Conservation (phyloP, 1,140 invertebrate species). For the Bursaphelenchus mucronatus region DNA sequence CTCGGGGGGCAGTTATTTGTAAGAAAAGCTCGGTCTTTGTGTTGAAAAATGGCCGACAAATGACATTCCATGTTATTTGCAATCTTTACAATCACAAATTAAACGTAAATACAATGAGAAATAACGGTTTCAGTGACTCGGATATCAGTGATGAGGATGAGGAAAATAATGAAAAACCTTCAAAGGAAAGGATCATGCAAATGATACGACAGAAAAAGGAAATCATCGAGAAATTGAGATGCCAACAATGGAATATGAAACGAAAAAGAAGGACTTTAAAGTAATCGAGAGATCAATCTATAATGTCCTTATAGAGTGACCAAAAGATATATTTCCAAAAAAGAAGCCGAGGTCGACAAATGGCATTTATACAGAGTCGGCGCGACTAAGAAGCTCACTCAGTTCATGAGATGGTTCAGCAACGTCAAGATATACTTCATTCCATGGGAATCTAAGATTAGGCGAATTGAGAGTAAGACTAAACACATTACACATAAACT, state of each 20-base stretch:
- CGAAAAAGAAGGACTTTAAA: slow-evolving; percentile 76
- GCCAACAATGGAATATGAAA: slow-evolving; percentile 80
- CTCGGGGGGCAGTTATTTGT: too few relatives aligned
- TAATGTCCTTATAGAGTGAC: slow-evolving; percentile 33
- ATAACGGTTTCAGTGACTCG: slow-evolving; percentile 10
- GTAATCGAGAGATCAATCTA: slow-evolving; percentile 33
- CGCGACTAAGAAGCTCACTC: slow-evolving; percentile 58
- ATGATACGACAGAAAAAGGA: slow-evolving; percentile 86
- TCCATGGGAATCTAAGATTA: slow-evolving; percentile 88
- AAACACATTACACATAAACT: neutral
- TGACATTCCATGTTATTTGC: too few relatives aligned
- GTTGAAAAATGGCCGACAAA: too few relatives aligned
- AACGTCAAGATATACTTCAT: slow-evolving; percentile 79
- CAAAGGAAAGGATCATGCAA: slow-evolving; percentile 78
- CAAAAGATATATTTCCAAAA: slow-evolving; percentile 38
- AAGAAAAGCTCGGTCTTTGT: too few relatives aligned
- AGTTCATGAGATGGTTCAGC: slow-evolving; percentile 76
- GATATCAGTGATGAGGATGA: slow-evolving; percentile 44
- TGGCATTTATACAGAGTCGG: slow-evolving; percentile 29
- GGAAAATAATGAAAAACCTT: slow-evolving; percentile 39
- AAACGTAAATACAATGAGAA: slow-evolving; percentile 10
- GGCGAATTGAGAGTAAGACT: slow-evolving; percentile 79
- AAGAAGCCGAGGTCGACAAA: slow-evolving; percentile 44
- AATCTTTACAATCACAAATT: too few relatives aligned
- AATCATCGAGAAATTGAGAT: slow-evolving; percentile 77